These are phyloP conservation scores for Aplidium turbinatum DNA, from an alignment of 23 tunicate genomes.

Conservation along the genomic window DNA sequence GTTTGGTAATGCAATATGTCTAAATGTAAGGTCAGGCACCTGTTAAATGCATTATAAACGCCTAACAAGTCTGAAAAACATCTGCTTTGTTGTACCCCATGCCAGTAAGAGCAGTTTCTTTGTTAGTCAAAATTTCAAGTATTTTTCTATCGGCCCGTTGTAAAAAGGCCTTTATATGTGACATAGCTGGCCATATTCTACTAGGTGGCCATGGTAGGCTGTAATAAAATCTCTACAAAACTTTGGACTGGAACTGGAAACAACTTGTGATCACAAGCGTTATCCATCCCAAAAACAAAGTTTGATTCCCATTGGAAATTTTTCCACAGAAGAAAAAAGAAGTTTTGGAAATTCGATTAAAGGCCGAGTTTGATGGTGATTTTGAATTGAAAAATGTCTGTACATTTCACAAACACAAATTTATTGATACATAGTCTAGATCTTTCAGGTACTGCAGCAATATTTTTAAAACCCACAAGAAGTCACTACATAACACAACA, in stretches of 20 bases:
- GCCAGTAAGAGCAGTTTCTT: no score
- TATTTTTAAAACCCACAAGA: neutral
- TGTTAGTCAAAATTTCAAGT: no score
- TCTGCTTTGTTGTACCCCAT: no score
- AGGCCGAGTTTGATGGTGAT: neutral
- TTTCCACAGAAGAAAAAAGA: neutral
- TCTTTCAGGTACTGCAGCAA: neutral
- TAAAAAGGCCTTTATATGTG: no score
- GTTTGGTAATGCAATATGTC: no score
- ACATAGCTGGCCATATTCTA: no score
- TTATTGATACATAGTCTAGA: neutral
- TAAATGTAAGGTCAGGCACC: no score
- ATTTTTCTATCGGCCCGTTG: no score
- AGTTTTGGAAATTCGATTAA: constrained; percentile 5
- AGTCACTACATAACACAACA: neutral
- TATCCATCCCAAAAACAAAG: constrained; percentile 1
- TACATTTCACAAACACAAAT: constrained; percentile 1
- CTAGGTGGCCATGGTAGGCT: no score
- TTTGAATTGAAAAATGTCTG: neutral
- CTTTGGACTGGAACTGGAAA: neutral
- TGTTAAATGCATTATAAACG: no score
- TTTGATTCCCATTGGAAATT: neutral
- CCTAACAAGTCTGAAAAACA: no score
- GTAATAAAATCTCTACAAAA: no score
- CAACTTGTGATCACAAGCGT: neutral